phyloP scores from a whole-genome alignment of 2,888 invertebrate genomes.

The Aelia acuminata region DNA sequence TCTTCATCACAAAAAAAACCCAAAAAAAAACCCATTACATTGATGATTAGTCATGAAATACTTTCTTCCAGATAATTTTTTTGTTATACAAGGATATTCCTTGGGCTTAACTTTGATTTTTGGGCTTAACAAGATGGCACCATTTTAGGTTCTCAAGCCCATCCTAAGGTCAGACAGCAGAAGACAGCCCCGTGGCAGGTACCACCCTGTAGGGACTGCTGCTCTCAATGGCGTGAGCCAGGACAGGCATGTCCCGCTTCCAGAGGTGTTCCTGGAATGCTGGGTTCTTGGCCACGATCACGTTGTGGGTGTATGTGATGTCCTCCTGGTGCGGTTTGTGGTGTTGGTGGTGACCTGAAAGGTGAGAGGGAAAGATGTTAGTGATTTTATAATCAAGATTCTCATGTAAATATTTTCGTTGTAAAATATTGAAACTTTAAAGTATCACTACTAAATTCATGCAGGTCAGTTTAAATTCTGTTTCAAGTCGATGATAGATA shows the following conservation, averaged over 20 bases:
- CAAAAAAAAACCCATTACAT: no score
- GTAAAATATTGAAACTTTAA: no score
- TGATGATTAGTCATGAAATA: no score
- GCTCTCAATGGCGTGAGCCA: not conserved
- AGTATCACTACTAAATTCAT: no score
- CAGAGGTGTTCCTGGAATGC: conserved; percentile 23
- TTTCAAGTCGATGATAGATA: no score
- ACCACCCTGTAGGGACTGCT: not conserved
- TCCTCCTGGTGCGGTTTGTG: not conserved
- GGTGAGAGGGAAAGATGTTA: not conserved
- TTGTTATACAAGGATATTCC: no score
- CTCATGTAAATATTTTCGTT: not conserved
- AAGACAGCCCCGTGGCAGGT: not conserved
- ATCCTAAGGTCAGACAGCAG: not conserved
- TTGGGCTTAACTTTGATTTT: not conserved
- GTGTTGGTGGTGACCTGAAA: not conserved
- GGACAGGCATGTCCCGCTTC: conserved; percentile 26
- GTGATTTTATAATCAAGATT: not conserved
- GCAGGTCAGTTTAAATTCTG: no score
- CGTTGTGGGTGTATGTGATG: conserved; percentile 42
- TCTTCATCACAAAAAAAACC: no score
- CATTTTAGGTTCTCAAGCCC: not conserved
- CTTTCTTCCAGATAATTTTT: no score
- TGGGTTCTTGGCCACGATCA: conserved; percentile 51
- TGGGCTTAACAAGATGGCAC: no score